Evolutionary conservation across 2,113 vertebrate species (phyloP), one percentile per base, ranked within the genome.

Genomic region (Baryphthengus martii): DNA sequence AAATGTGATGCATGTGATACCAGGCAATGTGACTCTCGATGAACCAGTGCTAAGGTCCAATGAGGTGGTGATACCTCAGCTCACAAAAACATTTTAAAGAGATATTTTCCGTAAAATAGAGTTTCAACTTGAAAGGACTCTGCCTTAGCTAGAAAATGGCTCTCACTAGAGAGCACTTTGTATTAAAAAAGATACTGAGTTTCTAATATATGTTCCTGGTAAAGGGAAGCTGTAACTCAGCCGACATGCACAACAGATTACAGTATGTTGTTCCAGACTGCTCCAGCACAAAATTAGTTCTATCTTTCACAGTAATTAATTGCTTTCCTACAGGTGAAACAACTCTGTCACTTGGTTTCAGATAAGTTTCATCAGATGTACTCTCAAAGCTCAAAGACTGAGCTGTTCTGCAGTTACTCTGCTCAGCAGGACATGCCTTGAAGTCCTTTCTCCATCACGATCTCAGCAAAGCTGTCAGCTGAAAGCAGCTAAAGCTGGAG

Each of bases 251-350:
- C 21, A 85, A 11, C 26, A 53, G 35, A 88, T 61, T 79, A 56
- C 50, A 76, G n/a, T 29, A 76, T 72, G 53, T 72, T 88, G 10
- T 73, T 94, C 58, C 67, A 90, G 85, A 58, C 25, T 66, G 47
- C 66, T 89, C 55, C 11, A 55, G 78, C 23, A 89, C 75, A 83
- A 85, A 94, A 95, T 77, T 83, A 95, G 33, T 35, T 91, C 59
- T 49, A 8, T 80, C 49, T 92, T 91, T 91, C 68, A 86, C 23
- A 45, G 26, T 80, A 95, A 74, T 80, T 77, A 95, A 85, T 88
- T 83, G 50, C 29, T 84, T 88, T 91, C 55, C 42, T 80, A 59
- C 17, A 73, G 50, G 25, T 86, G n/a, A 82, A 88, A 49, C n/a
- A 83, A 39, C 25, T 87, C 68, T 73, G 26, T 79, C 40, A 16